A percentile compares a stretch with the other conserved stretches of the same genome.
Conservation (phyloP, 2,797 vertebrate species). For the Microchirus variegatus region DNA sequence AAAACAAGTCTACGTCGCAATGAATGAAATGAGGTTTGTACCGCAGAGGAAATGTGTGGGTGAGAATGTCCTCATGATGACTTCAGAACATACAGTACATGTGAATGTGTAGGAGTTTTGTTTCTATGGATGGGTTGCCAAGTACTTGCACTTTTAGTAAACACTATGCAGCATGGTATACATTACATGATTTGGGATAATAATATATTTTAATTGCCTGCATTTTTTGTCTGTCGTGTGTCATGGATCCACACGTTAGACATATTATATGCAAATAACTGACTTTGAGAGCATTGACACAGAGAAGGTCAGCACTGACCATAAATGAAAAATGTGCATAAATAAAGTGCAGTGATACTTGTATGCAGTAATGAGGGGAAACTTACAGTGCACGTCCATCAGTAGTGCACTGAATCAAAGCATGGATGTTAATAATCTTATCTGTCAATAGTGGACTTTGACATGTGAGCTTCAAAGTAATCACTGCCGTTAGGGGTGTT, state of each 20-base stretch:
- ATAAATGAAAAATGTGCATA: no score
- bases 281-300: not conserved
- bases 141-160: not conserved
- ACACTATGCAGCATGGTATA: no score
- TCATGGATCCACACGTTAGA: not conserved
- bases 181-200: no score
- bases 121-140: no score
- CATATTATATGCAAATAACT: not conserved
- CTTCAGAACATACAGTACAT: conserved; percentile 16
- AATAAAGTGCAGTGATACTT: not conserved
- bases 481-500: conserved; percentile 51
- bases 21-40: conserved; percentile 57
- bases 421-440: conserved; percentile 28
- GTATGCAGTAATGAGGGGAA: not conserved
- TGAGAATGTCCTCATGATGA: conserved; percentile 31
- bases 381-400: not conserved
- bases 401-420: conserved; percentile 4
- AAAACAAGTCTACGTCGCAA: conserved; percentile 63
- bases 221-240: no score
- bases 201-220: no score
- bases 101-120: conserved; percentile 15
- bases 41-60: conserved; percentile 24
- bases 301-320: no score
- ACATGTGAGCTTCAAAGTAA: conserved; percentile 34
- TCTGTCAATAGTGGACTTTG: conserved; percentile 26